These are phyloP conservation scores for Antheraea mylitta DNA, from an alignment of 1,140 invertebrate species.

Conservation along the genomic window DNA sequence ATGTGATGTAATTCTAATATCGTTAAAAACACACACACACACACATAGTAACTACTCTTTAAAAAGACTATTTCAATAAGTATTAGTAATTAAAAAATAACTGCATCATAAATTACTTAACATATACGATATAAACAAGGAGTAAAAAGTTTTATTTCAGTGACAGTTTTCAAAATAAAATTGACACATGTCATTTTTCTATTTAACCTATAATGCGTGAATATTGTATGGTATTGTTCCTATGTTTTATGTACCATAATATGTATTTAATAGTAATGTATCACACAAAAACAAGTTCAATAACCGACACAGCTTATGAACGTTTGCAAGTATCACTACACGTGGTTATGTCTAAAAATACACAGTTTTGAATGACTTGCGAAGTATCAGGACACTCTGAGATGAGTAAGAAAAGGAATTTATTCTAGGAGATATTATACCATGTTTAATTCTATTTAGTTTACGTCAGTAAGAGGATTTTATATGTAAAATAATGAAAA, in stretches of 20 bases:
- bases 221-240: neutral
- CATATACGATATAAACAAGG: too few relatives aligned
- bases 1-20: too few relatives aligned
- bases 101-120: too few relatives aligned
- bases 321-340: neutral
- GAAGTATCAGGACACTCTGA: neutral
- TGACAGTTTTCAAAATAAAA: too few relatives aligned
- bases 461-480: too few relatives aligned
- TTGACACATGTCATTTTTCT: too few relatives aligned
- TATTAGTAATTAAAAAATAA: too few relatives aligned
- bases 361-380: neutral
- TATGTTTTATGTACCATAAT: neutral
- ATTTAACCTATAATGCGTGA: neutral
- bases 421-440: neutral
- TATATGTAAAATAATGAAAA: too few relatives aligned
- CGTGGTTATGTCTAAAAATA: slow-evolving; percentile 1
- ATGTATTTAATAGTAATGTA: neutral
- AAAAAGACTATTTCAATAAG: too few relatives aligned
- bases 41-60: too few relatives aligned
- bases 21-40: too few relatives aligned
- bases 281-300: neutral
- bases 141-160: too few relatives aligned
- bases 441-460: neutral
- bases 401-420: neutral
- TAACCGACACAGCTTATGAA: neutral